A percentile compares a stretch with the other conserved stretches of the same genome.
Conservation (phyloP, 1,140 invertebrate genomes). For the Drosophila lini region DNA sequence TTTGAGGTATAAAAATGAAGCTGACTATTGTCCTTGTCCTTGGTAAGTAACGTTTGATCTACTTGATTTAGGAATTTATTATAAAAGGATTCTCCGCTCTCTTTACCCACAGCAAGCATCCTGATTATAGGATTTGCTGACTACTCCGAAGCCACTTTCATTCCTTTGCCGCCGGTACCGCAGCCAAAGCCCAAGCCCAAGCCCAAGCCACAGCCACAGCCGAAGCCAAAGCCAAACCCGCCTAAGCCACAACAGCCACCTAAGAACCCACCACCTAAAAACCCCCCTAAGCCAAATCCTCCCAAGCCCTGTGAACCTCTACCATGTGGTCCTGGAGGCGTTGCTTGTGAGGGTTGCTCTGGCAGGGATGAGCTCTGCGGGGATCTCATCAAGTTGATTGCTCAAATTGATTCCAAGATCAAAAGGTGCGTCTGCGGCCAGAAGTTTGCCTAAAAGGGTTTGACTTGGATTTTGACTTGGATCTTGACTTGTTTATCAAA, state of each 20-base stretch:
- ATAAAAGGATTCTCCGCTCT: neutral
- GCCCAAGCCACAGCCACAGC: neutral
- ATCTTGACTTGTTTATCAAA: neutral
- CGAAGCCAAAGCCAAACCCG: neutral
- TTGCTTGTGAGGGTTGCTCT: neutral
- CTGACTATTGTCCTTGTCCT: slow-evolving; percentile 6
- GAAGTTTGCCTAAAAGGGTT: neutral
- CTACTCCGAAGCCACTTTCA: neutral
- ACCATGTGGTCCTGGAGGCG: slow-evolving; percentile 13
- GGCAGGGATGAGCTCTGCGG: neutral
- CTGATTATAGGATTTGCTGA: slow-evolving; percentile 2
- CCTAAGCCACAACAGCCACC: neutral
- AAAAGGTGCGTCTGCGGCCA: slow-evolving; percentile 7
- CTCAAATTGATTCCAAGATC: neutral
- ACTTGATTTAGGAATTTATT: neutral
- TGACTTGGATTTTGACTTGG: neutral
- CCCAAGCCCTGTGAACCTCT: neutral
- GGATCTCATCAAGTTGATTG: neutral
- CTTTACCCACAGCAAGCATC: neutral
- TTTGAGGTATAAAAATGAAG: slow-evolving; percentile 6
- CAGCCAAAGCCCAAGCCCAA: neutral
- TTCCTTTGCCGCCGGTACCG: neutral
- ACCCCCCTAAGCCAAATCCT: neutral
- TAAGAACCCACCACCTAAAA: neutral
- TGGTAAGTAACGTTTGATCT: neutral